Evolutionary conservation across 2,888 invertebrate genomes (phyloP).

Genomic region (Zaprionus bogoriensis): DNA sequence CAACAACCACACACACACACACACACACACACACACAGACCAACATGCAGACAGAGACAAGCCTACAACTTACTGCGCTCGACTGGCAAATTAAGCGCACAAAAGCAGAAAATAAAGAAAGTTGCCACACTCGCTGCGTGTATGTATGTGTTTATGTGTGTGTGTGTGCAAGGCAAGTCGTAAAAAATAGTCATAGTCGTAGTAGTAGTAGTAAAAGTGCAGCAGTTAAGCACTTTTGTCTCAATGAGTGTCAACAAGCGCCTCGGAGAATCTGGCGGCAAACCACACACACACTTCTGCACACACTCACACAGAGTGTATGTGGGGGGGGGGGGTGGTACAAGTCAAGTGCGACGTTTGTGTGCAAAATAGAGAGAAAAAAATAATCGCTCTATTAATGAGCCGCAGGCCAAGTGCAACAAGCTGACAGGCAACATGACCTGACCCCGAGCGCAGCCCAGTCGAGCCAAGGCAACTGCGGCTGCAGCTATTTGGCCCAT

Average conservation of each 20-base stretch:
- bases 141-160: constrained; percentile 3
- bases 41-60: background rate
- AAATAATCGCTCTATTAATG: constrained; percentile 74
- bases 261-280: constrained; percentile 42
- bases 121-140: constrained; percentile 15
- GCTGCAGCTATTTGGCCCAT: constrained; percentile 46
- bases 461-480: background rate
- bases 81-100: constrained; percentile 75
- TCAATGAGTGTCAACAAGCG: constrained; percentile 77
- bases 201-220: constrained; percentile 62
- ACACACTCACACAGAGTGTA: background rate
- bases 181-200: constrained; percentile 49
- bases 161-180: constrained; percentile 34
- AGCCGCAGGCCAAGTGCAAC: constrained; percentile 78
- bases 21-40: constrained; percentile 15
- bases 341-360: constrained; percentile 29
- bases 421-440: constrained; percentile 73
- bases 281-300: constrained; percentile 12
- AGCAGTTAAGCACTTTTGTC: constrained; percentile 77
- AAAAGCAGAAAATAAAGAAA: constrained; percentile 67
- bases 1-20: constrained; percentile 2
- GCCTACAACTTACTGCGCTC: constrained; percentile 42
- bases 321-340: background rate
- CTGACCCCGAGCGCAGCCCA: constrained; percentile 36
- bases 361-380: constrained; percentile 47